These are phyloP conservation scores for Ophthalmolycus amberensis DNA, from an alignment of 2,113 vertebrate genomes.

Conservation along the genomic window DNA sequence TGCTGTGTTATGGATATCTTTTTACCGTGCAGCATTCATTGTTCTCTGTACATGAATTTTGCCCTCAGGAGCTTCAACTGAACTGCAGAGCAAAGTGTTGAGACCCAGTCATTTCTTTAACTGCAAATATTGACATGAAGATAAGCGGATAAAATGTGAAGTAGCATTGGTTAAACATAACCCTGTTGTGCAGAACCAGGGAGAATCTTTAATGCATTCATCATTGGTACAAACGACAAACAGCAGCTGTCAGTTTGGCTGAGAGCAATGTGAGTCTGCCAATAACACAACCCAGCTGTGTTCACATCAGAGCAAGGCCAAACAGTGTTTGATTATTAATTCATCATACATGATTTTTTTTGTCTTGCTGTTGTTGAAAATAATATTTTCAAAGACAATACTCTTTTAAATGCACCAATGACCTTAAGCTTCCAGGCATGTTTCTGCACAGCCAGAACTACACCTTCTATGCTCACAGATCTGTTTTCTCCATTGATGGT, in stretches of 20 bases:
- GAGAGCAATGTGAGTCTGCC: conserved; percentile 47
- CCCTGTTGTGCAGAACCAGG: conserved; percentile 8
- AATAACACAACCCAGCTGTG: conserved; percentile 54
- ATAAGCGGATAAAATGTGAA: conserved; percentile 16
- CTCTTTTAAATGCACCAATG: conserved; percentile 45
- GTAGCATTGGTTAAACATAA: conserved; percentile 15
- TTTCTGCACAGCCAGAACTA: background rate
- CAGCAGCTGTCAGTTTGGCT: conserved; percentile 62
- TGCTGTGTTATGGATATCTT: conserved; percentile 39
- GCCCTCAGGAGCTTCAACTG: conserved; percentile 32
- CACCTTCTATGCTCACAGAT: background rate
- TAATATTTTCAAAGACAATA: conserved; percentile 10
- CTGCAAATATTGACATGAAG: conserved; percentile 26
- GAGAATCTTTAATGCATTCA: conserved; percentile 50
- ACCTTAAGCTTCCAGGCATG: conserved; percentile 51
- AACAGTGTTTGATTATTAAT: conserved; percentile 51
- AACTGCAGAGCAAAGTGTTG: conserved; percentile 27
- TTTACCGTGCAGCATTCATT: conserved; percentile 23
- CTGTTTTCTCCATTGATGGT: background rate
- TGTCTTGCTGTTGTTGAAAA: conserved; percentile 16
- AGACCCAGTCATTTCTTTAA: conserved; percentile 11
- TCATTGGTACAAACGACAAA: conserved; percentile 55
- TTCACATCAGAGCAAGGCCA: conserved; percentile 38
- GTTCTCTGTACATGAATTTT: conserved; percentile 17
- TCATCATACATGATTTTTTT: conserved; percentile 17